Evolutionary conservation across 2,888 invertebrate genomes (phyloP), one percentile per base, ranked within the genome.

Genomic region (Yponomeuta plumbellus): DNA sequence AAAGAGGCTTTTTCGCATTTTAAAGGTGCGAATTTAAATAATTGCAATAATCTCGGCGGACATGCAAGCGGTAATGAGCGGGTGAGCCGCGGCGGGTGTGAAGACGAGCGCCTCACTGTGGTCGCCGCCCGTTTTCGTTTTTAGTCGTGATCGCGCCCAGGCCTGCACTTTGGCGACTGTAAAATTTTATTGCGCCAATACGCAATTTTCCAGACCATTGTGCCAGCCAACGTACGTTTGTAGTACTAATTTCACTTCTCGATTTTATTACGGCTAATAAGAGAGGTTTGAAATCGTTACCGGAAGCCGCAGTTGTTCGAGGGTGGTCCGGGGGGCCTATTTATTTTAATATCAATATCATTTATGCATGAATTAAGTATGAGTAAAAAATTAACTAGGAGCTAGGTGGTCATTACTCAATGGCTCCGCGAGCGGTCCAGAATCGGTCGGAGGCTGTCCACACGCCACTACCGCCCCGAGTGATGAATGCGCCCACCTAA

Each of bases 11-110:
- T 90, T 89, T 88, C 83, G 81, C 77, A 75, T 84, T 85, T 52
- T 80, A 82, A 87, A 91, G 90, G 91, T 90, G 91, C 89, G 90
- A 91, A 90, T 91, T 90, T 91, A 90, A 91, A 91, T 90, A 90
- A 91, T 91, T 90, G 90, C 89, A 90, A 90, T 90, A 89, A 90
- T 90, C 85, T 90, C 84, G 78, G 71, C 79, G 77, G 83, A 86
- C 90, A 90, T 86, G 90, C 88, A 77, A 88, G 81, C 79, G 44
- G 82, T 90, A 89, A 91, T 90, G 85, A 87, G 77, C 76, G 85
- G 87, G 77, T 80, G 78, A 75, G 73, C 72, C 44, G 44, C 40
- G 20, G 26, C 58, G 22, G 74, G 76, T 71, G 79, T 76, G 85
- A 85, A 85, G 87, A 87, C 77, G 88, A 85, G 20, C 63, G 26